Percentiles rank a stretch among this genome's conserved stretches.
These are phyloP conservation scores for Sorex araneus DNA, from an alignment of 2,113 vertebrate genomes.

Conservation along the genomic window DNA sequence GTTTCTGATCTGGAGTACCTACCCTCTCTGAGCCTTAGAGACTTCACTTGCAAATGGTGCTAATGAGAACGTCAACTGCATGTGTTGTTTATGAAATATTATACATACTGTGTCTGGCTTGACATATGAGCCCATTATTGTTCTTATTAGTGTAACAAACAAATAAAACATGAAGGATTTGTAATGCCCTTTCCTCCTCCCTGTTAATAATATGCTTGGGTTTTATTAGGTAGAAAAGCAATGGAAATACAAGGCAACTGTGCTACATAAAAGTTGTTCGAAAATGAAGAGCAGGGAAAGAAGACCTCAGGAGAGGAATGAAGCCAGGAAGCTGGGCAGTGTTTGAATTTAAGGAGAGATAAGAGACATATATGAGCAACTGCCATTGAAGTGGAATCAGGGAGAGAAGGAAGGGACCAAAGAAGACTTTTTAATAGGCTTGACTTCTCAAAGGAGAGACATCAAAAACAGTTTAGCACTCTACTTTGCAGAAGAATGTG, in stretches of 20 bases:
- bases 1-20: constrained; percentile 17
- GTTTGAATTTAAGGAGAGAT: not conserved
- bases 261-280: not conserved
- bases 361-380: constrained; percentile 42
- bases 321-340: not conserved
- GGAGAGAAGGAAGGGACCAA: constrained; percentile 40
- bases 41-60: constrained; percentile 7
- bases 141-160: not conserved
- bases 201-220: constrained; percentile 26
- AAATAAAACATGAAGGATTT: constrained; percentile 5
- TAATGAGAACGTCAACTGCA: not conserved
- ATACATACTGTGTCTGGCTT: not conserved
- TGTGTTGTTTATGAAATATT: constrained; percentile 27
- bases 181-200: not conserved
- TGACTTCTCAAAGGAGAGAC: constrained; percentile 55
- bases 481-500: constrained; percentile 12
- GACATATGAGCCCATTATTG: not conserved
- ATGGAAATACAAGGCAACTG: not conserved
- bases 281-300: not conserved
- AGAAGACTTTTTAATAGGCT: not conserved
- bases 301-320: not conserved
- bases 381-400: not conserved
- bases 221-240: not conserved
- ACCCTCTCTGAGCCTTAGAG: not conserved
- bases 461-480: constrained; percentile 33